A percentile compares a stretch with the other conserved stretches of the same genome.
Evolutionary conservation across 2,888 invertebrate species (phyloP).

Genomic region (Drosophila paranaensis): DNA sequence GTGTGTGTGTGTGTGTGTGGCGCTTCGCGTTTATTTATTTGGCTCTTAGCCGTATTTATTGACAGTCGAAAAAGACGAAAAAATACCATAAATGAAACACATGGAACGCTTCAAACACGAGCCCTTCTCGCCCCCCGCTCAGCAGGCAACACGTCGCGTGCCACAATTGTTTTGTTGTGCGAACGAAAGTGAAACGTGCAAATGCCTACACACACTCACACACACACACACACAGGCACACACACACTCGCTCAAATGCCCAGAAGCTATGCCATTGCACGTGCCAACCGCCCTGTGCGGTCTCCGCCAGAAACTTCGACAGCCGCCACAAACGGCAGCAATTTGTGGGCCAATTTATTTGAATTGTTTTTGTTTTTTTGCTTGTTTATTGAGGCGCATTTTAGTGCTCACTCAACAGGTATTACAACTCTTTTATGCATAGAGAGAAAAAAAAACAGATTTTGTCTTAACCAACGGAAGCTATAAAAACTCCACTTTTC

Average conservation of each 20-base stretch:
- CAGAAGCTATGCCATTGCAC: slow-evolving; percentile 52
- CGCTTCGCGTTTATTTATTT: slow-evolving; percentile 62
- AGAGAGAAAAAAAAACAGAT: background rate
- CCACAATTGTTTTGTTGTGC: slow-evolving; percentile 30
- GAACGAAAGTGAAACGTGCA: slow-evolving; percentile 74
- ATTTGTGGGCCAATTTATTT: slow-evolving; percentile 39
- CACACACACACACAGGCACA: slow-evolving; percentile 34
- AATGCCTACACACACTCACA: slow-evolving; percentile 47
- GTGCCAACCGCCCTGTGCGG: slow-evolving; percentile 39
- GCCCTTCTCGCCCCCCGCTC: slow-evolving; percentile 1
- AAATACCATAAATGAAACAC: slow-evolving; percentile 26
- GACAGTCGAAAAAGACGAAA: slow-evolving; percentile 27
- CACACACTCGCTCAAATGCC: slow-evolving; percentile 37
- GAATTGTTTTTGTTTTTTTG: slow-evolving; percentile 1
- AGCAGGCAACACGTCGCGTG: slow-evolving; percentile 46
- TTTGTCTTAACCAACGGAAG: slow-evolving; percentile 9
- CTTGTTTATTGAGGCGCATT: slow-evolving; percentile 20
- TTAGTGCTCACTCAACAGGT: slow-evolving; percentile 4
- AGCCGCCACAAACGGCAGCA: slow-evolving; percentile 31
- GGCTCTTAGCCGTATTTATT: slow-evolving; percentile 31
- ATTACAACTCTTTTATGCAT: slow-evolving; percentile 4
- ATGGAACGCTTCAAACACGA: background rate
- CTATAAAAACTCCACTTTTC: slow-evolving; percentile 15
- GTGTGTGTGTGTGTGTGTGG: slow-evolving; percentile 38
- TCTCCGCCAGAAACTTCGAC: slow-evolving; percentile 28